Evolutionary conservation across 2,888 invertebrate species (phyloP).

Genomic region (Apamea monoglypha): DNA sequence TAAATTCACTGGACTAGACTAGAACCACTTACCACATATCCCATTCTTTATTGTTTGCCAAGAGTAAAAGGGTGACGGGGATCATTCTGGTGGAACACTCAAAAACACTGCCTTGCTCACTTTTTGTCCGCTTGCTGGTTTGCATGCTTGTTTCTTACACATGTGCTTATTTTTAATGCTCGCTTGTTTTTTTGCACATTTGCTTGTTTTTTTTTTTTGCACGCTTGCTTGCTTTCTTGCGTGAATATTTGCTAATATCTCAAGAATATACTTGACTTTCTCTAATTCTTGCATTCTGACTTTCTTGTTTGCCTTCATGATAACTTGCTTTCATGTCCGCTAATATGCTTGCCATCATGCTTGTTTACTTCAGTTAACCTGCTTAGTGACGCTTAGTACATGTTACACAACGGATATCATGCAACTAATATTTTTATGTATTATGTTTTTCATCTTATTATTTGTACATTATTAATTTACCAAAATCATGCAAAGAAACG

Average conservation of each 20-base stretch:
- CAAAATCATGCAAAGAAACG: background rate
- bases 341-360: slow-evolving; percentile 24
- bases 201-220: slow-evolving; percentile 18
- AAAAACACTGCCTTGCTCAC: slow-evolving; percentile 43
- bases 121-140: slow-evolving; percentile 35
- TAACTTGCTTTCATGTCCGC: slow-evolving; percentile 18
- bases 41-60: slow-evolving; percentile 21
- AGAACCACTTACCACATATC: slow-evolving; percentile 21
- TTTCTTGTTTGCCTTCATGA: background rate
- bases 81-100: slow-evolving; percentile 21
- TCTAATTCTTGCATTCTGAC: slow-evolving; percentile 2
- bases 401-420: slow-evolving; percentile 3
- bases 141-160: slow-evolving; percentile 18
- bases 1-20: slow-evolving; percentile 13
- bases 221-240: slow-evolving; percentile 10
- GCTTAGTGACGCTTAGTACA: slow-evolving; percentile 54
- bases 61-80: slow-evolving; percentile 13
- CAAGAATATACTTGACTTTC: slow-evolving; percentile 1
- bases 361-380: slow-evolving; percentile 16
- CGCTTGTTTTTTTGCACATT: background rate
- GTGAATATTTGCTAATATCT: slow-evolving; percentile 26
- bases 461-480: background rate
- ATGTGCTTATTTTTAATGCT: slow-evolving; percentile 6
- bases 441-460: background rate
- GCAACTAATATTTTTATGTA: background rate